Evolutionary conservation across 2,888 invertebrate species (phyloP), one percentile per base, ranked within the genome.

Genomic region (Rhamphomyia laevipes): DNA sequence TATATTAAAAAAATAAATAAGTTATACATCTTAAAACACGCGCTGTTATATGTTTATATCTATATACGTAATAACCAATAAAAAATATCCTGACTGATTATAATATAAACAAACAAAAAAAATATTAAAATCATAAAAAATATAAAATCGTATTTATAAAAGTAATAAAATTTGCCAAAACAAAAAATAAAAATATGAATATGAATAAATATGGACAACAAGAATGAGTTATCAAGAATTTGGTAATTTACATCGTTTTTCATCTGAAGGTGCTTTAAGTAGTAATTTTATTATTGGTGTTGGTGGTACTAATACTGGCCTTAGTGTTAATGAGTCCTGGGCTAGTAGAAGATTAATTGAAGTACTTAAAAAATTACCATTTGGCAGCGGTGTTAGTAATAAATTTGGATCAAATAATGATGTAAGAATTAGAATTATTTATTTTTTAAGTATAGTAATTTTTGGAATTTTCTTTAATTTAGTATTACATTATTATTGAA

Each of bases 291-390:
- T 5, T 30, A 30, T n/a, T n/a, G n/a, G 11, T 30, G 11, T 9
- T 30, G 11, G 6, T 30, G 30, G 30, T 30, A 30, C 30, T 30
- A 35, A 35, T 13, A n/a, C 4, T 2, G 23, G 5, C 9, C 7
- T 4, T 4, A 35, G 5, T 9, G 4, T 75, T 48, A 74, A 74
- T 59, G 74, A 74, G 52, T 76, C 78, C 23, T 80, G 80, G 80
- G 75, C 77, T 43, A 75, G 75, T n/a, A 71, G 72, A 58, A 73
- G 73, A 49, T 66, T 75, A 46, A 63, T 73, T 56, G 71, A 74
- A 53, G 72, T 72, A n/a, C 59, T 74, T 7, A 64, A 66, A 54
- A 62, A 68, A 45, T 57, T 70, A 30, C 59, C 60, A 49, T 58
- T 56, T 57, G 50, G 46, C 38, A 21, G n/a, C 38, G n/a, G n/a